phyloP scores from a whole-genome alignment of 2,888 invertebrate species.

The Drosophila anceps region DNA sequence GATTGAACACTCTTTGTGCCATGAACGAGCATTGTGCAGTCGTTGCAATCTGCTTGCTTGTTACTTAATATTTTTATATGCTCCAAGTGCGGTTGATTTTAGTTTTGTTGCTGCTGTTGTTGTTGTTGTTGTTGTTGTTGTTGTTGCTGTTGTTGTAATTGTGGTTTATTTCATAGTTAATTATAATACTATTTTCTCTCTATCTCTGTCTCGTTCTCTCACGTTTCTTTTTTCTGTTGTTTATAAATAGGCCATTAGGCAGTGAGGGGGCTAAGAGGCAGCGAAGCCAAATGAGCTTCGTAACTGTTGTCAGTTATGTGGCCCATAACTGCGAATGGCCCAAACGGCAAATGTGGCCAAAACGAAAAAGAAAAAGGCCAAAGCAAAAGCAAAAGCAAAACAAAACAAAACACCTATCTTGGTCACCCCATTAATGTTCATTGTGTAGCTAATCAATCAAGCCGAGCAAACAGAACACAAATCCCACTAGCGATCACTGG shows the following conservation, averaged over 20 bases:
- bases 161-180: slow-evolving; percentile 31
- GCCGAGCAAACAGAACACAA: not conserved
- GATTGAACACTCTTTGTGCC: not conserved
- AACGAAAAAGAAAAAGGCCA: slow-evolving; percentile 3
- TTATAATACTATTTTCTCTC: slow-evolving; percentile 8
- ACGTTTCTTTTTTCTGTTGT: not conserved
- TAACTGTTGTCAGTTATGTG: slow-evolving; percentile 67
- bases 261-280: not conserved
- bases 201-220: not conserved
- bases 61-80: slow-evolving; percentile 7
- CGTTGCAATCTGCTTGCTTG: not conserved
- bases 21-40: not conserved
- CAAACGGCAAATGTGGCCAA: slow-evolving; percentile 47
- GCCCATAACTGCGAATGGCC: slow-evolving; percentile 60
- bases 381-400: slow-evolving; percentile 5
- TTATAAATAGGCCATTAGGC: slow-evolving; percentile 65
- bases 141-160: slow-evolving; percentile 3
- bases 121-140: slow-evolving; percentile 7
- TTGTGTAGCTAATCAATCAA: slow-evolving; percentile 27
- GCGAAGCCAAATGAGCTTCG: slow-evolving; percentile 41
- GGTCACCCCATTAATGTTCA: slow-evolving; percentile 12
- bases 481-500: not conserved
- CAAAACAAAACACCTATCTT: slow-evolving; percentile 16
- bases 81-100: slow-evolving; percentile 24
- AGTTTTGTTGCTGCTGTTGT: slow-evolving; percentile 3